Percentiles rank a stretch among this genome's conserved stretches.
These are phyloP conservation scores for Carabus problematicus DNA, from an alignment of 2,888 invertebrate species.

Conservation along the genomic window DNA sequence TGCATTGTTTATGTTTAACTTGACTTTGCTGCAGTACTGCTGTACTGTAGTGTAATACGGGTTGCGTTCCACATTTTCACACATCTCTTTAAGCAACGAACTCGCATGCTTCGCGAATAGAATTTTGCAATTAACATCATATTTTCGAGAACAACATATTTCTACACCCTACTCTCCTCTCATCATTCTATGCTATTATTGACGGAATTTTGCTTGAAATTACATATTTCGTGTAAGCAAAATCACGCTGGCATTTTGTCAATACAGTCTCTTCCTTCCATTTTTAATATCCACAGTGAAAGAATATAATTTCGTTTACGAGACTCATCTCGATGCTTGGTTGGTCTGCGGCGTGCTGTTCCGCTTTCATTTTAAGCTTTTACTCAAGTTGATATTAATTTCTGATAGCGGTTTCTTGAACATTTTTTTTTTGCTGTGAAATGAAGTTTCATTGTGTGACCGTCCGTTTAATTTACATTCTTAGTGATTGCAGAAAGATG, in stretches of 20 bases:
- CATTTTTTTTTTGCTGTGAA: slow-evolving; percentile 22
- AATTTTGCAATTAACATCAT: slow-evolving; percentile 2
- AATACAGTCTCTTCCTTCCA: background rate
- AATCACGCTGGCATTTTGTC: background rate
- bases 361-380: slow-evolving; percentile 19
- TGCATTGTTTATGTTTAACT: too few relatives aligned
- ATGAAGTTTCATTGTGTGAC: slow-evolving; percentile 24
- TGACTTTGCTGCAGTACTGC: too few relatives aligned
- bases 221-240: background rate
- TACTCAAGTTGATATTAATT: slow-evolving; percentile 28
- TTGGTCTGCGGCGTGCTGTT: background rate
- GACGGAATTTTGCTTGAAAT: background rate
- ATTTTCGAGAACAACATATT: background rate
- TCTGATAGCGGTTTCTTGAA: slow-evolving; percentile 23
- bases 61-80: too few relatives aligned
- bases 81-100: too few relatives aligned
- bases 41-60: too few relatives aligned
- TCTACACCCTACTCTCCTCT: background rate
- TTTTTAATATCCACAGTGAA: slow-evolving; percentile 1
- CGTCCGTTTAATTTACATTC: slow-evolving; percentile 24
- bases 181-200: background rate
- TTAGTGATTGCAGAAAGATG: slow-evolving; percentile 9
- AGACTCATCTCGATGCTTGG: too few relatives aligned
- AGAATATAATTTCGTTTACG: too few relatives aligned
- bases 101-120: background rate